Evolutionary conservation across 2,113 vertebrate species (phyloP), one percentile per base, ranked within the genome.

Genomic region (Nothoprocta pentlandii): DNA sequence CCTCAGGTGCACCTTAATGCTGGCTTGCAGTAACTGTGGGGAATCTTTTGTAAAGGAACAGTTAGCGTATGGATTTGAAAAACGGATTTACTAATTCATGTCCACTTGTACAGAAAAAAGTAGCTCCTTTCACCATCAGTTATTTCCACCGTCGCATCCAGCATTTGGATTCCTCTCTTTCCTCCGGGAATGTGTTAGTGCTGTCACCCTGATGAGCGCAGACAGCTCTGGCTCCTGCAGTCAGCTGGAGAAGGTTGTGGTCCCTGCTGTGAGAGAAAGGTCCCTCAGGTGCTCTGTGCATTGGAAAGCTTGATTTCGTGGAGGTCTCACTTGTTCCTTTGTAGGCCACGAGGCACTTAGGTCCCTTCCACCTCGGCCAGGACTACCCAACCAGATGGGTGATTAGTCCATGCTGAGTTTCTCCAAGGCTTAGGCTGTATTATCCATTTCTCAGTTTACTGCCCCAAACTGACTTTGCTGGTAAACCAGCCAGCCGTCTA

Each of bases 141-240:
- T 10, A 42, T 26, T 91, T 80, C 64, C 22, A 6, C 0, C 1
- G 44, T n/a, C 1, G 1, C 44, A 92, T 76, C 34, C 21, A 44
- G 8, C 42, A 71, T 20, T 21, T 1, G 25, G 21, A n/a, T 83
- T 78, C 41, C 13, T 78, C n/a, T 39, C 15, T 36, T 47, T 32
- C 53, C 51, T 78, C 11, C 73, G 56, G 75, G 46, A 73, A 22
- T 0, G 0, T 47, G 26, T 23, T 36, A 62, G 39, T 1, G 0
- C 68, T 16, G 4, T 32, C 49, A 16, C 13, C 44, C 26, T 23
- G 36, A 63, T 9, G 22, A 56, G 47, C 19, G 11, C 8, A 66
- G 36, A 56, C 56, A 54, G 17, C 0, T 0, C 0, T 13, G 22
- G 9, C 36, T 81, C 7, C 34, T 85, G 32, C 23, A 74, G 2